Conservation (phyloP, 2,113 vertebrate species). For the Orientallactaga bullata region DNA sequence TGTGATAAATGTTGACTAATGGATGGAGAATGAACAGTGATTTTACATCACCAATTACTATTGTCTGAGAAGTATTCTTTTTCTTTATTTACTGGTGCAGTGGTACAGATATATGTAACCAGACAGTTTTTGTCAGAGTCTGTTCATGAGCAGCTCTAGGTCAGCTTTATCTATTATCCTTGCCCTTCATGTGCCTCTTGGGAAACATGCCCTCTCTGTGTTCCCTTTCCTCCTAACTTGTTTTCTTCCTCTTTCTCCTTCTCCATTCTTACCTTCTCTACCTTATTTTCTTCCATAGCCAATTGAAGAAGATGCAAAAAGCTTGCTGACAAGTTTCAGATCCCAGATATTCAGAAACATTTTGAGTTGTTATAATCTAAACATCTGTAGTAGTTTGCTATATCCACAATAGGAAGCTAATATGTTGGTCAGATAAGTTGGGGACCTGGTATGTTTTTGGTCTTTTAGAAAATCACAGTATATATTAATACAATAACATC, state of each 20-base stretch:
- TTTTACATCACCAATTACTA: not conserved
- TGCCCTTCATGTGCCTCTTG: not conserved
- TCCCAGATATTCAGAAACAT: not conserved
- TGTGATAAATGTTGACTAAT: not conserved
- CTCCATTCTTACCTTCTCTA: not conserved
- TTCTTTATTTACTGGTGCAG: not conserved
- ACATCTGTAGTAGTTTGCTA: not conserved
- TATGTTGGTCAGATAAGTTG: not conserved
- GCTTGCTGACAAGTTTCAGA: not conserved
- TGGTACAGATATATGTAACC: not conserved
- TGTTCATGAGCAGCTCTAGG: not conserved
- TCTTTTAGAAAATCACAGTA: not conserved
- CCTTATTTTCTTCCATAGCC: not conserved
- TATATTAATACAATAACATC: not conserved
- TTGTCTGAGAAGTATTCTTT: not conserved
- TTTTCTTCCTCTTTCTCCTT: rapidly evolving
- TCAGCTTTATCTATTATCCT: not conserved
- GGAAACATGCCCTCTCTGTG: not conserved
- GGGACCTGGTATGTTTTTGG: not conserved
- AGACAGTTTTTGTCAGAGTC: not conserved
- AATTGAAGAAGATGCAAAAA: not conserved
- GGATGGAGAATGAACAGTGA: not conserved
- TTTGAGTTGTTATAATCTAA: not conserved
- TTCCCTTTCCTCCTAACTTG: not conserved
- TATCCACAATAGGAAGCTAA: not conserved